Percentiles rank a stretch among this genome's conserved stretches.
Evolutionary conservation across 1,140 invertebrate genomes (phyloP).

Genomic region (Campoletis sonorensis): DNA sequence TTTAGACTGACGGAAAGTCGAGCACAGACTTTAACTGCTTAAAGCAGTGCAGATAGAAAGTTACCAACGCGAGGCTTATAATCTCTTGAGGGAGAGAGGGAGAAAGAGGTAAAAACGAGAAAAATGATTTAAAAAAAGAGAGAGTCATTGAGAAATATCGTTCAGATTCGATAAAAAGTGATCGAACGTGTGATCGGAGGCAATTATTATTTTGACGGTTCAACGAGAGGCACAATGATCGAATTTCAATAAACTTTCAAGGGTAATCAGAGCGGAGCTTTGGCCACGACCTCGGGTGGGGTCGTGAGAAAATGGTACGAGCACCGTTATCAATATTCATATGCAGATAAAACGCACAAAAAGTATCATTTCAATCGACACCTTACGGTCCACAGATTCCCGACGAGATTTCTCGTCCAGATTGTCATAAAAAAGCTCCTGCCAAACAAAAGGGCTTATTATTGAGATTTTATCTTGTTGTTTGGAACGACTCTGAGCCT

Average conservation of each 20-base stretch:
- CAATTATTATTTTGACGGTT: not conserved
- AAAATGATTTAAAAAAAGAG: slow-evolving; percentile 1
- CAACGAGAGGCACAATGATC: not conserved
- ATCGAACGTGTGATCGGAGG: not conserved
- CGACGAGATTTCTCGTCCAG: not conserved
- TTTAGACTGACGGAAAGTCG: not conserved
- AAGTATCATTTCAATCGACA: not conserved
- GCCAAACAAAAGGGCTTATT: too few relatives aligned
- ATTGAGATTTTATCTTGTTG: too few relatives aligned
- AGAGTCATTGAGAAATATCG: not conserved
- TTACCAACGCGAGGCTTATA: not conserved
- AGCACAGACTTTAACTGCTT: not conserved
- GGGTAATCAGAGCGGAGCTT: slow-evolving; percentile 11
- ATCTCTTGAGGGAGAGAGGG: not conserved
- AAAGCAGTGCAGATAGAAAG: slow-evolving; percentile 27
- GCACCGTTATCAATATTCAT: slow-evolving; percentile 24
- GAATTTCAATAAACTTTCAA: slow-evolving; percentile 21
- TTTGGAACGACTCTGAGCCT: too few relatives aligned
- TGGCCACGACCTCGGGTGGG: slow-evolving; percentile 31
- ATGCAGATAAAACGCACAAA: slow-evolving; percentile 13
- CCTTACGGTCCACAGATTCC: not conserved
- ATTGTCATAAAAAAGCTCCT: too few relatives aligned
- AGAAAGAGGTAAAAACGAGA: not conserved
- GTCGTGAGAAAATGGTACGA: slow-evolving; percentile 28
- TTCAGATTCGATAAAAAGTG: not conserved